These are phyloP conservation scores for Anisognathus igniventris DNA, from an alignment of 2,797 vertebrate species.

Conservation along the genomic window DNA sequence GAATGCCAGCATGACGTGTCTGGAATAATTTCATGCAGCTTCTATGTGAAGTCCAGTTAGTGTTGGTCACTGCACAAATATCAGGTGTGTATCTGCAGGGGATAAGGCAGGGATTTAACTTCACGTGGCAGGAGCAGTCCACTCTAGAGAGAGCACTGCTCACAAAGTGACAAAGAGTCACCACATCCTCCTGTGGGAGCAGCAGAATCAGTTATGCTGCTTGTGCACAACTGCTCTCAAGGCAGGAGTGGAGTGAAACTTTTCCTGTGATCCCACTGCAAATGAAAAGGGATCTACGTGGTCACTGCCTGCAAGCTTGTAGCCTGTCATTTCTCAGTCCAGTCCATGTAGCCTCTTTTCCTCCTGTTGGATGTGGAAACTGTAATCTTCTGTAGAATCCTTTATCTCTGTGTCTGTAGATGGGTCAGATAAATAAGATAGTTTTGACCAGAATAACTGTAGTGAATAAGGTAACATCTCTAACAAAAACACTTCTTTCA, in stretches of 20 bases:
- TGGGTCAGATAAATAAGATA: not conserved
- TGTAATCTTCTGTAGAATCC: not conserved
- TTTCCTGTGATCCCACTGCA: not conserved
- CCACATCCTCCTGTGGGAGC: not conserved
- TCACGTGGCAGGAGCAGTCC: not conserved
- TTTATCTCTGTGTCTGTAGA: not conserved
- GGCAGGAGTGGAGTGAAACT: not conserved
- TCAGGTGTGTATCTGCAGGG: not conserved
- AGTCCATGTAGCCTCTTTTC: not conserved
- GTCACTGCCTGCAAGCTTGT: not conserved
- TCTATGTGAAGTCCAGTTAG: not conserved
- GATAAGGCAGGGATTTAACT: not conserved
- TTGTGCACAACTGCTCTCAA: not conserved
- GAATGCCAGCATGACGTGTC: not conserved
- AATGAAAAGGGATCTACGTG: not conserved
- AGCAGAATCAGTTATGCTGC: not conserved
- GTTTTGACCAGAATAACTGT: not conserved
- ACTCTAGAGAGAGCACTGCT: not conserved
- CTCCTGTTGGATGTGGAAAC: not conserved
- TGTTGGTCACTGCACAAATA: not conserved
- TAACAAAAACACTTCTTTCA: not conserved
- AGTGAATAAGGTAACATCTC: not conserved
- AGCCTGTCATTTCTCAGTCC: not conserved
- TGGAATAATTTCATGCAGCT: not conserved
- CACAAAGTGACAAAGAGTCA: fast-evolving